Conservation (phyloP, 2,888 invertebrate genomes). For the Meandrusa payeni region DNA sequence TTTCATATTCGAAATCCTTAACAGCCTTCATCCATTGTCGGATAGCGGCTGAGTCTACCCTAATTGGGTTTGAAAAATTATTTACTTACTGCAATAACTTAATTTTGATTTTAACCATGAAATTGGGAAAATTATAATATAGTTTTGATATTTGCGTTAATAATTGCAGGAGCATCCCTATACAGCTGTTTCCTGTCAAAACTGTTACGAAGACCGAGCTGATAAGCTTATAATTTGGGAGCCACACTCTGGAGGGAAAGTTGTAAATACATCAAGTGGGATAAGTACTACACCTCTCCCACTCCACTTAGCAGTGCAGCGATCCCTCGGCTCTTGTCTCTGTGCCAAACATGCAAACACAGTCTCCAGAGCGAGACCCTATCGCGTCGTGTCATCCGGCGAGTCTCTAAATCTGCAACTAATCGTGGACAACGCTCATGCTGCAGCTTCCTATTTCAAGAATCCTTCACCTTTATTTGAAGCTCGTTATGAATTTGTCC, state of each 20-base stretch:
- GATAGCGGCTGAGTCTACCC: no score
- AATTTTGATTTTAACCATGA: no score
- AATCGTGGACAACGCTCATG: constrained; percentile 91
- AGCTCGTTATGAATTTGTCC: constrained; percentile 93
- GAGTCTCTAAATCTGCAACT: constrained; percentile 91
- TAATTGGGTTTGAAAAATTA: no score
- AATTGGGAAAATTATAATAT: no score
- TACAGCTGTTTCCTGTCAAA: constrained; percentile 89
- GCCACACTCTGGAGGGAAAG: constrained; percentile 69
- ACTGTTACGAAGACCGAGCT: constrained; percentile 92
- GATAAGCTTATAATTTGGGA: constrained; percentile 92
- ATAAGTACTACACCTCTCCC: constrained; percentile 74
- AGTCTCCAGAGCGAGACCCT: constrained; percentile 80
- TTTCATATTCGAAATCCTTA: no score
- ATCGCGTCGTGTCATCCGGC: constrained; percentile 88
- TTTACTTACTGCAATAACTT: no score
- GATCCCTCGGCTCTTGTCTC: constrained; percentile 86
- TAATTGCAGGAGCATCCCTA: constrained; percentile 85
- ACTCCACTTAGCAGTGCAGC: constrained; percentile 83
- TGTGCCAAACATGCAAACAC: constrained; percentile 84
- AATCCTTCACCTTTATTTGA: constrained; percentile 91
- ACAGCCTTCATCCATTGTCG: no score
- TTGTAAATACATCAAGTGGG: constrained; percentile 50
- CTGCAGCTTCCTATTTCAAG: constrained; percentile 93
- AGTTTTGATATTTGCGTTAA: no score